These are phyloP conservation scores for Dermatemys mawii DNA, from an alignment of 2,113 vertebrate species.

Conservation along the genomic window DNA sequence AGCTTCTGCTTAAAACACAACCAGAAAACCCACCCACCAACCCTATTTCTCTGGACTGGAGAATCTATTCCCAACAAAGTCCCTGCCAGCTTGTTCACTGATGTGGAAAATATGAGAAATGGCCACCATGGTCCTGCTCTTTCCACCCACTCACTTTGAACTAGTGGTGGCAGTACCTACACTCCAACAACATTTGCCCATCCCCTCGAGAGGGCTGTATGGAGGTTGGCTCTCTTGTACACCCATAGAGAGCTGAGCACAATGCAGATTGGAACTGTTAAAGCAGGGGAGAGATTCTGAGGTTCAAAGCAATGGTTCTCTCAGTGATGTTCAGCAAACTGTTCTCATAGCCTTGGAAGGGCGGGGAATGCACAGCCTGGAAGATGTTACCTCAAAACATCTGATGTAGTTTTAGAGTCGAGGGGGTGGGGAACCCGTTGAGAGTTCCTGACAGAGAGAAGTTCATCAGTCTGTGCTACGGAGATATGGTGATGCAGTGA, in stretches of 20 bases:
- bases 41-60: too few species aligned
- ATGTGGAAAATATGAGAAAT: not conserved
- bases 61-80: too few species aligned
- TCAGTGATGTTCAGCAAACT: not conserved
- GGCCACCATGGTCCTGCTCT: not conserved
- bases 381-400: conserved; percentile 91
- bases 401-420: conserved; percentile 98
- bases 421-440: conserved; percentile 94
- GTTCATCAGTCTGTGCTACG: conserved; percentile 92
- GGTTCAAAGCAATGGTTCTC: not conserved
- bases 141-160: not conserved
- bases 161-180: not conserved
- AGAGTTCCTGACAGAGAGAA: conserved; percentile 87
- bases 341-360: not conserved
- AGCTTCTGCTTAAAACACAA: too few species aligned
- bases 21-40: too few species aligned
- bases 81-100: not conserved
- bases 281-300: not conserved
- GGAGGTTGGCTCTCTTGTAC: not conserved
- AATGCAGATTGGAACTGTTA: not conserved
- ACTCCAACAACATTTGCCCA: not conserved
- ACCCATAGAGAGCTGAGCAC: not conserved
- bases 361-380: not conserved
- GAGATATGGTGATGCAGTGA: conserved; percentile 98
- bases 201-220: fast-evolving